These are phyloP conservation scores for Thereva unica DNA, from an alignment of 2,888 invertebrate genomes.

Conservation along the genomic window DNA sequence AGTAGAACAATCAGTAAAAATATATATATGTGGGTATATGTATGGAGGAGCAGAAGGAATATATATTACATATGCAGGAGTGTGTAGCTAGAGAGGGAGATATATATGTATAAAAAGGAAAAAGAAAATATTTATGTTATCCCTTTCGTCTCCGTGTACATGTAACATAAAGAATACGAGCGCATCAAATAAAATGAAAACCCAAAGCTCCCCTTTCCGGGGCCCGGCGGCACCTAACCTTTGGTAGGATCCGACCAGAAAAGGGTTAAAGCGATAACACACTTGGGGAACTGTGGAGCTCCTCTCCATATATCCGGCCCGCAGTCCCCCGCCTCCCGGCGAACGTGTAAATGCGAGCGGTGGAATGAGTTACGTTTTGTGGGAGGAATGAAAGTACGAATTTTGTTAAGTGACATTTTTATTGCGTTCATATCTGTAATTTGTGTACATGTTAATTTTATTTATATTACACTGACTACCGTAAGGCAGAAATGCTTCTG, in stretches of 20 bases:
- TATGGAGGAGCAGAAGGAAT: conserved; percentile 15
- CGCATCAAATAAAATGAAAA: conserved; percentile 28
- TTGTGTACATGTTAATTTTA: conserved; percentile 37
- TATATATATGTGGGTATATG: conserved; percentile 8
- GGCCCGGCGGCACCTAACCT: conserved; percentile 4
- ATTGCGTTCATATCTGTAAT: conserved; percentile 37
- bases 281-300: conserved; percentile 7
- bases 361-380: no score
- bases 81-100: no score
- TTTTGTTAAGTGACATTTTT: conserved; percentile 38
- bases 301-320: neutral
- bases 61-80: no score
- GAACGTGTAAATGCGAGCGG: no score
- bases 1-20: conserved; percentile 33
- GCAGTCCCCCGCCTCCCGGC: no score
- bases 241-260: neutral
- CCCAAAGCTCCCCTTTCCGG: neutral
- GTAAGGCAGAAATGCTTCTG: no score
- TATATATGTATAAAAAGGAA: no score
- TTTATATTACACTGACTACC: no score
- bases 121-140: no score
- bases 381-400: conserved; percentile 10
- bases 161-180: conserved; percentile 13
- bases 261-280: conserved; percentile 29
- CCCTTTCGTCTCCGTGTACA: neutral